These are phyloP conservation scores for Sinotaia quadrata DNA, from an alignment of 2,888 invertebrate genomes.

Conservation along the genomic window DNA sequence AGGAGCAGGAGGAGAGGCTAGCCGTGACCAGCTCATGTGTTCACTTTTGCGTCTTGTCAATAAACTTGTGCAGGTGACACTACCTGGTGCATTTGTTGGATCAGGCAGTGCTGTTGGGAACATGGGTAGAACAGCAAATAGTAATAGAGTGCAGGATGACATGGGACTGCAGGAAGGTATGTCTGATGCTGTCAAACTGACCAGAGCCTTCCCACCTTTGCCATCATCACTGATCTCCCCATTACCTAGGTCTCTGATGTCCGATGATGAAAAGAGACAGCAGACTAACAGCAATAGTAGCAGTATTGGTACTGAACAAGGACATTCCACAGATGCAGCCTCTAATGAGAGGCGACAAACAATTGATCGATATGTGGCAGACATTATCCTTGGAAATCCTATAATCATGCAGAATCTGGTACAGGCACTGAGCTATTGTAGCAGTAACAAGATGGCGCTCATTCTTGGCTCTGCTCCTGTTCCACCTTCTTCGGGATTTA, in stretches of 20 bases:
- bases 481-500: conserved; percentile 4
- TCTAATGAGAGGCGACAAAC: conserved; percentile 14
- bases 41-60: conserved; percentile 67
- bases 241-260: conserved; percentile 40
- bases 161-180: conserved; percentile 44
- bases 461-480: conserved; percentile 72
- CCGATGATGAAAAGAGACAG: conserved; percentile 70
- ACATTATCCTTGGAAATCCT: conserved; percentile 66
- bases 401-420: conserved; percentile 88
- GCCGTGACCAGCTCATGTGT: conserved; percentile 67
- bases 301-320: conserved; percentile 12
- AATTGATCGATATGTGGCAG: conserved; percentile 52
- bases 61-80: conserved; percentile 47
- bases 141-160: conserved; percentile 8
- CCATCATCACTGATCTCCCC: conserved; percentile 39
- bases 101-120: conserved; percentile 16
- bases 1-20: conserved; percentile 59
- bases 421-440: conserved; percentile 84
- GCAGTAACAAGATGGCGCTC: conserved; percentile 81
- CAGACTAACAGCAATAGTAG: conserved; percentile 20
- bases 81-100: conserved; percentile 37
- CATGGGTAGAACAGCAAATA: neutral
- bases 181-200: conserved; percentile 62
- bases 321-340: conserved; percentile 10
- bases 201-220: conserved; percentile 51